phyloP scores from a whole-genome alignment of 2,113 vertebrate genomes.

The Phyllostomus discolor region DNA sequence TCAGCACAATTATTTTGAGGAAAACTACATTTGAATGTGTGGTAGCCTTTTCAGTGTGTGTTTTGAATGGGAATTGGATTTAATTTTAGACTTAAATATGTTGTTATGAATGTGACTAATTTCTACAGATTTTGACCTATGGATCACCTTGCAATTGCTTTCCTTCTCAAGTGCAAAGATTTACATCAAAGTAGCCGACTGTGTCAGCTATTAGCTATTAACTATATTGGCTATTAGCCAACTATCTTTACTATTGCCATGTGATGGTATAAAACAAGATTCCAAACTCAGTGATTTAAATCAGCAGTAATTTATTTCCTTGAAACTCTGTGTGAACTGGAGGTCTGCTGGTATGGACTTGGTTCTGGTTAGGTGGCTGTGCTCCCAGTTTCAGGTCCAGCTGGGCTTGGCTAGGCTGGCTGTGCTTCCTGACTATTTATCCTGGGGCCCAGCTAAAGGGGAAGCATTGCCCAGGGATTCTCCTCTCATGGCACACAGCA shows the following conservation, averaged over 20 bases:
- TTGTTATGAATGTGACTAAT: neutral
- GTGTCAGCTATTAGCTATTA: neutral
- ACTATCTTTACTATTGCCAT: neutral
- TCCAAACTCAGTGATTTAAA: neutral
- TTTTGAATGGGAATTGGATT: neutral
- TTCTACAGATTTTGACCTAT: conserved; percentile 25
- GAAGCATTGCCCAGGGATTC: neutral
- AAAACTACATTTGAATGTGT: neutral
- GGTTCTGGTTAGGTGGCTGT: neutral
- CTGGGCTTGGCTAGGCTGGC: neutral
- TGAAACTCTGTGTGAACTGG: neutral
- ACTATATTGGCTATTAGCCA: neutral
- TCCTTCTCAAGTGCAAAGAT: conserved; percentile 11
- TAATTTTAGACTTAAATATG: conserved; percentile 18
- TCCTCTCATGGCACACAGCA: neutral
- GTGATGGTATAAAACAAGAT: neutral
- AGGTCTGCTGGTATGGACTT: neutral
- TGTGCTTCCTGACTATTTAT: neutral
- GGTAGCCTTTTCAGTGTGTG: neutral
- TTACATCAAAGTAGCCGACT: neutral
- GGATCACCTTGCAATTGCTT: neutral
- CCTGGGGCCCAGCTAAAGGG: neutral
- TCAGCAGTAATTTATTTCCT: neutral
- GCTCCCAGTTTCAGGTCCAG: neutral
- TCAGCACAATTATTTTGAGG: conserved; percentile 56